These are phyloP conservation scores for Percina caprodes DNA, from an alignment of 2,113 vertebrate species.

Conservation along the genomic window DNA sequence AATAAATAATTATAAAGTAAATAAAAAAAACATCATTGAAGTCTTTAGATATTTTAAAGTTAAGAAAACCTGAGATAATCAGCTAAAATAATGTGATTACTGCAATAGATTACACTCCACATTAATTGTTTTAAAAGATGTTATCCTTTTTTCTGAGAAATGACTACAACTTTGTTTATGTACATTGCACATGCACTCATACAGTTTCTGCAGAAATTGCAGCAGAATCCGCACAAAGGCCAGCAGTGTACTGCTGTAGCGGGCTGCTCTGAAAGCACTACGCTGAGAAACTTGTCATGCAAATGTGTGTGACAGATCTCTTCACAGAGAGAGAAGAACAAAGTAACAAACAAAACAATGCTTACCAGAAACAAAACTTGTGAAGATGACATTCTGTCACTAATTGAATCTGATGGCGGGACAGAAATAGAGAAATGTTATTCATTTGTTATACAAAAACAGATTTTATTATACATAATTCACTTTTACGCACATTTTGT, in stretches of 20 bases:
- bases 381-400: conserved; percentile 73
- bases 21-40: neutral
- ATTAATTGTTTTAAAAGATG: neutral
- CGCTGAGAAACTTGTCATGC: conserved; percentile 77
- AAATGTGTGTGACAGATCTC: conserved; percentile 79
- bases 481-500: conserved; percentile 86
- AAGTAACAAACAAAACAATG: conserved; percentile 80
- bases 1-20: neutral
- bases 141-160: neutral
- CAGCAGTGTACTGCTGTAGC: conserved; percentile 20
- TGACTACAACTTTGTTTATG: neutral
- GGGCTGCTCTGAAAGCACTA: conserved; percentile 59
- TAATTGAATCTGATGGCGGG: conserved; percentile 78
- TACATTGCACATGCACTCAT: neutral
- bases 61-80: neutral
- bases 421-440: conserved; percentile 80
- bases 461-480: conserved; percentile 85
- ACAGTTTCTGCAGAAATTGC: neutral
- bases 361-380: conserved; percentile 78
- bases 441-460: conserved; percentile 87
- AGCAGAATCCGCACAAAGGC: conserved; percentile 18
- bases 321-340: conserved; percentile 73
- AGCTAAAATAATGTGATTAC: neutral
- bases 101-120: neutral
- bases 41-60: neutral